Conservation (phyloP, 2,113 vertebrate genomes). For the Cottus gobio region DNA sequence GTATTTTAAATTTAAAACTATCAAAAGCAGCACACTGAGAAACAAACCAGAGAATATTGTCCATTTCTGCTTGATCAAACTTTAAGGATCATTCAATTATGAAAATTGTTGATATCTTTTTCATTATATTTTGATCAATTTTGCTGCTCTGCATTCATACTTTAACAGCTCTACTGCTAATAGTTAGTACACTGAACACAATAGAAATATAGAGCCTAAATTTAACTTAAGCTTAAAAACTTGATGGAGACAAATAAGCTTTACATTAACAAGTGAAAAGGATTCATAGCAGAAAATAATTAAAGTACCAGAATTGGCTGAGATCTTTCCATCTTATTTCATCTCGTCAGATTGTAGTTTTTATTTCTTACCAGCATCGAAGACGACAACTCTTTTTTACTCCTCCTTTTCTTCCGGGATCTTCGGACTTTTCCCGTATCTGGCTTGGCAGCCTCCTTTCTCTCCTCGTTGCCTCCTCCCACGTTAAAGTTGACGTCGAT, state of each 20-base stretch:
- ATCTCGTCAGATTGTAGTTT: background rate
- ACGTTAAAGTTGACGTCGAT: slow-evolving; percentile 74
- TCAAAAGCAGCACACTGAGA: background rate
- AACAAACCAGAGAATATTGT: background rate
- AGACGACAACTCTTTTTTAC: slow-evolving; percentile 50
- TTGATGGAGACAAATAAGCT: too few relatives aligned
- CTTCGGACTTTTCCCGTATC: slow-evolving; percentile 56
- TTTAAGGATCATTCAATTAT: background rate
- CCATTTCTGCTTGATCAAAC: background rate
- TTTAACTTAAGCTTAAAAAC: too few relatives aligned
- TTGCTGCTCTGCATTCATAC: background rate
- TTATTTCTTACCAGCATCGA: slow-evolving; percentile 59
- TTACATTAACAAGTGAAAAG: too few relatives aligned
- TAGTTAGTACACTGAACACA: background rate
- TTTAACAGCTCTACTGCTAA: background rate
- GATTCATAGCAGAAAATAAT: background rate
- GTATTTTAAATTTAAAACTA: too few relatives aligned
- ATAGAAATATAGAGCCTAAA: background rate
- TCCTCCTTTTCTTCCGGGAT: slow-evolving; percentile 59
- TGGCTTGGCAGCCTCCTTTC: slow-evolving; percentile 28
- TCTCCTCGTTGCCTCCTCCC: slow-evolving; percentile 34
- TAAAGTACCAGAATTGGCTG: background rate
- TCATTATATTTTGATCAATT: background rate
- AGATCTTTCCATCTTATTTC: background rate
- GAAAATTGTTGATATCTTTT: background rate